Base-by-base conservation (phyloP, 2,113 vertebrate genomes). In the Amblyopsis rosae region DNA sequence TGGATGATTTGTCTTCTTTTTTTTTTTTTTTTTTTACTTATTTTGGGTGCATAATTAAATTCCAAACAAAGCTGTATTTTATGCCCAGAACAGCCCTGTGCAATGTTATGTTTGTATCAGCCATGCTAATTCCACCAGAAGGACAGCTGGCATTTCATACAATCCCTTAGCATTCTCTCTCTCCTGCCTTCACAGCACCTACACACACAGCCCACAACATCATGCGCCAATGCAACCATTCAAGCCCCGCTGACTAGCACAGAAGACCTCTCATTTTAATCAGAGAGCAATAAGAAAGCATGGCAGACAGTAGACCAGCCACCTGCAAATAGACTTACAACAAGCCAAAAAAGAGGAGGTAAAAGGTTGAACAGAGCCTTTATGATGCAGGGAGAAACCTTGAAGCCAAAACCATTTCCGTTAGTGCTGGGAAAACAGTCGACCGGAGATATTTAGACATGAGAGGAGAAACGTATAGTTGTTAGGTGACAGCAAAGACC, bases 21-120 rank as follows among this genome's bases (percentile, higher is more conserved):
- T 41, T 41, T 6, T 58, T 15, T 41, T 47, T 46, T 70, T 13
- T 33, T 61, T 67, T 55, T 50, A 6, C 7, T 41, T n/a, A 16
- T 60, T 45, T 60, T 2, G 59, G 69, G 19, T 77, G 68, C 72
- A 75, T 72, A 59, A 56, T 65, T 26, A 26, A 26, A 70, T 67
- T 70, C 58, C 35, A 76, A 77, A 79, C 45, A 81, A 76, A 78
- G 45, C 54, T 67, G 15, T 60, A 54, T 60, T 76, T 16, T 59
- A 70, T 73, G 82, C 80, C 65, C 62, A 68, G 86, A 91, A 93
- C 92, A 92, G 90, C 89, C 87, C 87, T 89, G 86, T 82, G 86
- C 81, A 73, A 86, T 88, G 87, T 89, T 88, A 91, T 88, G 86
- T 85, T 90, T 72, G 83, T 80, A 77, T 85, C 81, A 91, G 88